These are phyloP conservation scores for Numenius arquata DNA, from an alignment of 2,113 vertebrate genomes.

Conservation along the genomic window DNA sequence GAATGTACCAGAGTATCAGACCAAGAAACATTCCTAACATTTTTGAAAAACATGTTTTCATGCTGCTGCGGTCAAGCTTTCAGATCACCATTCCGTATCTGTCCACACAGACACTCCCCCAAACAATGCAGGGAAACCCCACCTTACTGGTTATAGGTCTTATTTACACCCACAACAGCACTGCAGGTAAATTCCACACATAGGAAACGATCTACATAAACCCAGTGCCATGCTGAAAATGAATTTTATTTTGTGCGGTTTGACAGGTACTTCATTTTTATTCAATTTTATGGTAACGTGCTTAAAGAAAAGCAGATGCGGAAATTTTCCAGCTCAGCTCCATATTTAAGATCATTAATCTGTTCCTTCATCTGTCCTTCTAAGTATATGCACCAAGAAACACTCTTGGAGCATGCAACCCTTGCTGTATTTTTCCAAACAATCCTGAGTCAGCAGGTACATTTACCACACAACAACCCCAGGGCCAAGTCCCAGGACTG, in stretches of 20 bases:
- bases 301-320: background rate
- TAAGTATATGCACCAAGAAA: background rate
- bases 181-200: background rate
- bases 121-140: background rate
- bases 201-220: background rate
- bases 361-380: background rate
- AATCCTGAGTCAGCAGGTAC: background rate
- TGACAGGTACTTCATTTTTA: background rate
- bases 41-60: background rate
- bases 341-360: background rate
- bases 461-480: background rate
- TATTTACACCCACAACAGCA: background rate
- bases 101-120: background rate
- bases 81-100: background rate
- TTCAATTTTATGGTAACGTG: background rate
- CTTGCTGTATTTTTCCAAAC: background rate
- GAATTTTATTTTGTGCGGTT: background rate
- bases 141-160: background rate
- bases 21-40: slow-evolving; percentile 14
- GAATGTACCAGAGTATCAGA: slow-evolving; percentile 22
- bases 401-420: background rate
- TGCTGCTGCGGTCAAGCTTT: background rate
- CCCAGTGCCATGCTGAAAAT: background rate
- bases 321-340: background rate
- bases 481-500: background rate